These are phyloP conservation scores for Melitaea athalia DNA, from an alignment of 2,888 invertebrate genomes.

Conservation along the genomic window DNA sequence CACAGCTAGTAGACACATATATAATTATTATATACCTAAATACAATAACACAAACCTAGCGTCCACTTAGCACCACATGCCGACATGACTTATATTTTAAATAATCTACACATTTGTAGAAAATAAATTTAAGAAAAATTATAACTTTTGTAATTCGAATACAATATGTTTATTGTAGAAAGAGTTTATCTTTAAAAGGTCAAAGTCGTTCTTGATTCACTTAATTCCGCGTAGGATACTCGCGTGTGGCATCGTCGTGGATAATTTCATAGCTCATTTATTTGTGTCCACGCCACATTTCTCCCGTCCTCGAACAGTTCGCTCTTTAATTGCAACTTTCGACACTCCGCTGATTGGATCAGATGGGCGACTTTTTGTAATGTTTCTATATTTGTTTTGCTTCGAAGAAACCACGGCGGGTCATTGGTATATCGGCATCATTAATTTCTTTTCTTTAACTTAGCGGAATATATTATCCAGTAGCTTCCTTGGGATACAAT, in stretches of 20 bases:
- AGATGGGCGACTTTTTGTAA: conserved; percentile 33
- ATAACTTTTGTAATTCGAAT: too few species aligned
- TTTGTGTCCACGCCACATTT: conserved; percentile 60
- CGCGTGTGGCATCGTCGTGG: conserved; percentile 65
- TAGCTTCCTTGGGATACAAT: too few species aligned
- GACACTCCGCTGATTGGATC: conserved; percentile 52
- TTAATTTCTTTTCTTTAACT: background rate
- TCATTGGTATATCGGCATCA: background rate
- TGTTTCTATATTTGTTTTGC: conserved; percentile 20
- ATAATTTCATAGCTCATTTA: conserved; percentile 64
- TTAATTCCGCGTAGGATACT: conserved; percentile 55
- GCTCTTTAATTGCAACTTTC: conserved; percentile 66
- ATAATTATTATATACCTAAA: too few species aligned
- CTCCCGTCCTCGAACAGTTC: conserved; percentile 49
- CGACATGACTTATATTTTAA: too few species aligned
- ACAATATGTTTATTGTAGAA: too few species aligned
- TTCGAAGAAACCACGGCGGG: conserved; percentile 21
- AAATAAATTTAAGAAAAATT: too few species aligned
- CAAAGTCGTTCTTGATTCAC: conserved; percentile 2
- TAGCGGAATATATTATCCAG: background rate
- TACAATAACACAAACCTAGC: too few species aligned
- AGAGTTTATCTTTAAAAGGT: background rate
- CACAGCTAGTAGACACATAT: too few species aligned
- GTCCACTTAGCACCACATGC: too few species aligned
- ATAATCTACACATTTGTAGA: too few species aligned